Conservation (phyloP, 1,140 invertebrate species). For the Cotesia chilonis region DNA sequence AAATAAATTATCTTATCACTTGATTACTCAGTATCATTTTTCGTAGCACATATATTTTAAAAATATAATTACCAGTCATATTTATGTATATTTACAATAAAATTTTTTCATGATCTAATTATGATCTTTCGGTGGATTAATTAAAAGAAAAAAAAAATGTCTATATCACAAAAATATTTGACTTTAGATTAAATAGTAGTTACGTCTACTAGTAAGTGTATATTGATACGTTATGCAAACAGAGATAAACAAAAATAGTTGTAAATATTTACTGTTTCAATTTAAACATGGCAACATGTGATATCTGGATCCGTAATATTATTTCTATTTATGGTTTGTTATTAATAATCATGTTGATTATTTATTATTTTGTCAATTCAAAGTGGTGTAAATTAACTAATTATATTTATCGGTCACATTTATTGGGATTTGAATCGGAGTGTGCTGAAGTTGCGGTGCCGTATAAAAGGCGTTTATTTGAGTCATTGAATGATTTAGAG, state of each 20-base stretch:
- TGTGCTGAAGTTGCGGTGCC: slow-evolving; percentile 49
- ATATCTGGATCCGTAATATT: slow-evolving; percentile 56
- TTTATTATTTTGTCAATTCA: slow-evolving; percentile 27
- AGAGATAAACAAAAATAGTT: not conserved
- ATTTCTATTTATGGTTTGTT: slow-evolving; percentile 50
- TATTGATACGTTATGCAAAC: not conserved
- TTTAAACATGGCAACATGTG: slow-evolving; percentile 49
- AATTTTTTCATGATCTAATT: too few relatives aligned
- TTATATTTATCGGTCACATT: slow-evolving; percentile 49
- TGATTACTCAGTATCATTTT: not conserved
- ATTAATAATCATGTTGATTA: slow-evolving; percentile 36
- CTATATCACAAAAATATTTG: too few relatives aligned
- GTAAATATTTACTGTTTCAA: slow-evolving; percentile 10
- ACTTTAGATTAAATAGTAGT: not conserved
- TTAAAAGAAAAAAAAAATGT: too few relatives aligned
- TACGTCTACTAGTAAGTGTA: not conserved
- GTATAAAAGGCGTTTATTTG: slow-evolving; percentile 52
- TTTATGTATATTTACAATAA: too few relatives aligned
- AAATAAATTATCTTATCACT: too few relatives aligned
- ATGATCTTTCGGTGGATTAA: too few relatives aligned
- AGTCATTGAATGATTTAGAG: slow-evolving; percentile 40
- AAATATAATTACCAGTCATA: not conserved
- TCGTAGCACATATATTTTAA: not conserved
- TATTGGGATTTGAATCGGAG: slow-evolving; percentile 57
- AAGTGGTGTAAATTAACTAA: slow-evolving; percentile 50